These are phyloP conservation scores for Orcinus orca DNA, from an alignment of 2,113 vertebrate species.

Conservation along the genomic window DNA sequence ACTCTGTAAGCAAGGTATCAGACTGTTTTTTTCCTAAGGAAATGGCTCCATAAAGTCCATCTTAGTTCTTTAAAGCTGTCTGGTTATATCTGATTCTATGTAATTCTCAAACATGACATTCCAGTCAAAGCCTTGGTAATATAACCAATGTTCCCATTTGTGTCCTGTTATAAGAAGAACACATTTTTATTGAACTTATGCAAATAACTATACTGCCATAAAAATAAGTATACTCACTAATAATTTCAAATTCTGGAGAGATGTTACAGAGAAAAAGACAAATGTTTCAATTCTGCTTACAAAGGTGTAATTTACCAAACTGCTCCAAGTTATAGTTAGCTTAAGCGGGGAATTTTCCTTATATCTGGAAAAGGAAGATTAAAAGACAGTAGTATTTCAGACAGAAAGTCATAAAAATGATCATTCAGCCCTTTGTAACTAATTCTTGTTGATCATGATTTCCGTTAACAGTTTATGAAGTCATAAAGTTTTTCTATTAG, in stretches of 20 bases:
- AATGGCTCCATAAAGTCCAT: neutral
- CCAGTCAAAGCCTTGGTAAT: neutral
- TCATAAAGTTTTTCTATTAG: neutral
- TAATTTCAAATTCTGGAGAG: neutral
- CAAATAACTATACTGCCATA: neutral
- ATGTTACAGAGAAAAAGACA: neutral
- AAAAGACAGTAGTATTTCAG: neutral
- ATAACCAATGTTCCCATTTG: neutral
- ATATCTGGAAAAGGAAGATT: neutral
- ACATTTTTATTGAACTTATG: neutral
- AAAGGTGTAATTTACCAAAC: neutral
- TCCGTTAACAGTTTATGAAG: neutral
- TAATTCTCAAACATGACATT: neutral
- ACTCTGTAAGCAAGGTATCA: neutral
- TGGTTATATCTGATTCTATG: neutral
- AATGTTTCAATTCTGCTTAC: neutral
- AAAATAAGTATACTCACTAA: neutral
- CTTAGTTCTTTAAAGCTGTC: neutral
- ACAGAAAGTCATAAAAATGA: neutral
- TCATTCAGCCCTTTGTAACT: neutral
- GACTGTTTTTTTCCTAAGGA: neutral
- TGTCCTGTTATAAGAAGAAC: neutral
- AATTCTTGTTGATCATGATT: neutral
- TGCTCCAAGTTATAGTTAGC: neutral
- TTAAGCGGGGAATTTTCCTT: neutral